Percentiles rank a stretch among this genome's conserved stretches.
phyloP scores from a whole-genome alignment of 30 jellyfish, hydroid and myxozoan species.

The Aurelia aurita complex sp. Pacific region DNA sequence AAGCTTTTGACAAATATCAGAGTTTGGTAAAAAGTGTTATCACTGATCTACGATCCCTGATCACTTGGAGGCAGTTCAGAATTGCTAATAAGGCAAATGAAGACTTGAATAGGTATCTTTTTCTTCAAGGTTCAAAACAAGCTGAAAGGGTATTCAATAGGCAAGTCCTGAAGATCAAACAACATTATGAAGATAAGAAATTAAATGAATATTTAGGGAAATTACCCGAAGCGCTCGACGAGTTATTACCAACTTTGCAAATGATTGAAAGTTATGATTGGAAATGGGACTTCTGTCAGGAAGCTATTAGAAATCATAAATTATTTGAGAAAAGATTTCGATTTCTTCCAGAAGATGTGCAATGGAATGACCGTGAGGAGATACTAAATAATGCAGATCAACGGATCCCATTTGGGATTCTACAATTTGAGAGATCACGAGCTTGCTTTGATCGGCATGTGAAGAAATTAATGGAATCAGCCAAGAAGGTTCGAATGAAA shows the following conservation, averaged over 20 bases:
- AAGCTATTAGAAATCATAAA: slow-evolving; percentile 86
- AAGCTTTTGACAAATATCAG: slow-evolving; percentile 73
- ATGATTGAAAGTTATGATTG: slow-evolving; percentile 90
- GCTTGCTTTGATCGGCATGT: slow-evolving; percentile 99
- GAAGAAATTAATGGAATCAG: slow-evolving; percentile 93
- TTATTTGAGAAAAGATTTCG: slow-evolving; percentile 87
- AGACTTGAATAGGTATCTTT: slow-evolving; percentile 60
- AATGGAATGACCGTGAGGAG: slow-evolving; percentile 94
- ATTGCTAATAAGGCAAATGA: slow-evolving; percentile 40
- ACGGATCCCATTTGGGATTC: slow-evolving; percentile 91
- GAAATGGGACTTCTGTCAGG: slow-evolving; percentile 98
- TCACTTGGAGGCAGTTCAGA: slow-evolving; percentile 85
- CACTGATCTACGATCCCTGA: slow-evolving; percentile 78
- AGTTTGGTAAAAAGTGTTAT: slow-evolving; percentile 73
- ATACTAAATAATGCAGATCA: slow-evolving; percentile 59
- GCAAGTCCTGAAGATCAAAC: slow-evolving; percentile 90
- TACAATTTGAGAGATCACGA: slow-evolving; percentile 90
- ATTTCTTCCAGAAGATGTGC: slow-evolving; percentile 71
- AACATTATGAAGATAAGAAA: slow-evolving; percentile 90
- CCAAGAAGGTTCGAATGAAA: slow-evolving; percentile 81
- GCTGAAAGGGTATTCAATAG: slow-evolving; percentile 81
- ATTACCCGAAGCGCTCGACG: slow-evolving; percentile 97
- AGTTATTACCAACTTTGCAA: slow-evolving; percentile 88
- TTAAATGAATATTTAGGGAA: slow-evolving; percentile 78
- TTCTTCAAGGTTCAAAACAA: slow-evolving; percentile 74